Evolutionary conservation across 1,140 invertebrate genomes (phyloP).

Genomic region (Drosophila navojoa): DNA sequence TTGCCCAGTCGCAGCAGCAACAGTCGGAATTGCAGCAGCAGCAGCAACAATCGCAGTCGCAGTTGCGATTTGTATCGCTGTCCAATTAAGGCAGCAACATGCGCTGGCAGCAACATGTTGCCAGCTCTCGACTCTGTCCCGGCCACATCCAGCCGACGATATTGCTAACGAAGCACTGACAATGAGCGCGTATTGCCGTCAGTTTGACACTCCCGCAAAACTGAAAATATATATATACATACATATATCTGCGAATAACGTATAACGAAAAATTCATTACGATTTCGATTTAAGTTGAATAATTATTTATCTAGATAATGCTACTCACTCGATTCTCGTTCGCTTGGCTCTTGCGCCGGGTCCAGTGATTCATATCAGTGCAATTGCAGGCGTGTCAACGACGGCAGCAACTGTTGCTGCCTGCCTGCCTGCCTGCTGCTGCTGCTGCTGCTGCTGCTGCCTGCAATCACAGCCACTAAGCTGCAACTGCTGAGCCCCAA

Average conservation of each 20-base stretch:
- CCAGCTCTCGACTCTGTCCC: slow-evolving; percentile 23
- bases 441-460: neutral
- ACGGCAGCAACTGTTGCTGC: slow-evolving; percentile 41
- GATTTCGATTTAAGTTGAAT: slow-evolving; percentile 82
- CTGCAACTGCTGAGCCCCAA: slow-evolving; percentile 18
- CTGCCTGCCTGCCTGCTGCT: neutral
- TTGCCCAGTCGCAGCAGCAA: slow-evolving; percentile 22
- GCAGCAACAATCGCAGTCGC: slow-evolving; percentile 8
- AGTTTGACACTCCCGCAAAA: slow-evolving; percentile 77
- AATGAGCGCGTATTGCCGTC: slow-evolving; percentile 70
- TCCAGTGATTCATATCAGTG: slow-evolving; percentile 71
- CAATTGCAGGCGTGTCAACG: slow-evolving; percentile 77
- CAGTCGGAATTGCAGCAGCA: slow-evolving; percentile 11
- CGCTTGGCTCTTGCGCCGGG: slow-evolving; percentile 18
- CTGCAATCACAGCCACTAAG: slow-evolving; percentile 12
- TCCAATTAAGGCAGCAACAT: slow-evolving; percentile 78
- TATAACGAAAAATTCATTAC: slow-evolving; percentile 76
- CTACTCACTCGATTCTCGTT: slow-evolving; percentile 47
- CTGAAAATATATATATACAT: too few species aligned
- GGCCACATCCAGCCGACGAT: slow-evolving; percentile 32
- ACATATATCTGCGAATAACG: slow-evolving; percentile 2
- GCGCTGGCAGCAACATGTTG: slow-evolving; percentile 69
- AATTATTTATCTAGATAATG: slow-evolving; percentile 83
- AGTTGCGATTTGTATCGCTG: slow-evolving; percentile 73
- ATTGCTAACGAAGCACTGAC: slow-evolving; percentile 81